Conservation (phyloP, 2,888 invertebrate species). For the Incurvaria masculella region DNA sequence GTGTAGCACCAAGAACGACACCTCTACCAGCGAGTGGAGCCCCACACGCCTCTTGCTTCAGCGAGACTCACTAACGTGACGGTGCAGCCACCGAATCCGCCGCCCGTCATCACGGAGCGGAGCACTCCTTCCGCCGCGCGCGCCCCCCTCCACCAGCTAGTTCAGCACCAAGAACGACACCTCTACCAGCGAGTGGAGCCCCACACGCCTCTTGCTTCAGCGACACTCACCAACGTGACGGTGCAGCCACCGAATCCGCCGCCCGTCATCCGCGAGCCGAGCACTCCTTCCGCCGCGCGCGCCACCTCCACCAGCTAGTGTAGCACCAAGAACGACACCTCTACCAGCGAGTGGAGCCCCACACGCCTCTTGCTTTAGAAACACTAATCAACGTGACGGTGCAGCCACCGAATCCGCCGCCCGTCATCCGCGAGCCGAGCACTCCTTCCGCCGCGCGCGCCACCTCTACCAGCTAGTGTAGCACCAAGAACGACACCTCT, state of each 20-base stretch:
- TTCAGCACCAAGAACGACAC: constrained; percentile 90
- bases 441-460: constrained; percentile 76
- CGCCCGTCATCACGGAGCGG: constrained; percentile 81
- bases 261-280: constrained; percentile 82
- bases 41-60: no score
- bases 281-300: constrained; percentile 71
- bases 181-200: constrained; percentile 35
- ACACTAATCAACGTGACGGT: constrained; percentile 78
- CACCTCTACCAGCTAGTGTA: constrained; percentile 78
- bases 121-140: constrained; percentile 74
- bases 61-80: constrained; percentile 66
- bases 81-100: constrained; percentile 84
- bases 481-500: constrained; percentile 86
- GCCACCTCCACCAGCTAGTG: constrained; percentile 79
- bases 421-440: constrained; percentile 83
- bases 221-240: constrained; percentile 68
- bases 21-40: constrained; percentile 87
- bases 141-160: constrained; percentile 70
- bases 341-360: constrained; percentile 72
- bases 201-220: not conserved
- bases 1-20: constrained; percentile 87
- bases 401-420: constrained; percentile 82
- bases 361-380: not conserved
- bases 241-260: constrained; percentile 88
- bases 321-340: constrained; percentile 87